Evolutionary conservation across 2,888 invertebrate species (phyloP).

Genomic region (Cryptophagus acutangulus): DNA sequence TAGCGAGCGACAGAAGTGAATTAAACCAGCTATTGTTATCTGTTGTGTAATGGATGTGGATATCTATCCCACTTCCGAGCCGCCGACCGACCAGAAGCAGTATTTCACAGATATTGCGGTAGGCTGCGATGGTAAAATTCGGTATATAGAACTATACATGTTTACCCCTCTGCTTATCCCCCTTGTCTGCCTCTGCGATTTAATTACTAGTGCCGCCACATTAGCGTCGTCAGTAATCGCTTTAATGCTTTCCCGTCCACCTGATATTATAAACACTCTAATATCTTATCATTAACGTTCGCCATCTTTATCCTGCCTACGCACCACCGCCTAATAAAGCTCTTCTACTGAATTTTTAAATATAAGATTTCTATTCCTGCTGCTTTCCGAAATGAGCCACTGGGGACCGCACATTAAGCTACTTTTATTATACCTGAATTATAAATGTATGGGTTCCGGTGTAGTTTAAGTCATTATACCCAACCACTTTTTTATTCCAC

Average conservation of each 20-base stretch:
- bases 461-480: no score
- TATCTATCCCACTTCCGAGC: conserved; percentile 42
- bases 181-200: conserved; percentile 20
- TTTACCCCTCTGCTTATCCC: no score
- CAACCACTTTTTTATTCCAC: no score
- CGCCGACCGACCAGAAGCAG: conserved; percentile 33
- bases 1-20: conserved; percentile 45
- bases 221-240: conserved; percentile 26
- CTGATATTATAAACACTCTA: conserved; percentile 25
- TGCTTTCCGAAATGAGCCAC: conserved; percentile 3
- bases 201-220: conserved; percentile 25
- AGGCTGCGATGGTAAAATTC: conserved; percentile 2
- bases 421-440: conserved; percentile 9
- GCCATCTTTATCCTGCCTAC: background rate
- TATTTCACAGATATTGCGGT: conserved; percentile 38
- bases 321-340: background rate
- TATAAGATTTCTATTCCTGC: background rate
- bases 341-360: conserved; percentile 2
- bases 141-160: no score
- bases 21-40: conserved; percentile 46
- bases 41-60: conserved; percentile 45
- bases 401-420: conserved; percentile 1
- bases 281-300: conserved; percentile 13
- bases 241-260: conserved; percentile 26
- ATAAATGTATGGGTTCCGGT: no score